Percentiles rank a stretch among this genome's conserved stretches.
Conservation (phyloP, 1,140 invertebrate species). For the Sarcophaga bullata region DNA sequence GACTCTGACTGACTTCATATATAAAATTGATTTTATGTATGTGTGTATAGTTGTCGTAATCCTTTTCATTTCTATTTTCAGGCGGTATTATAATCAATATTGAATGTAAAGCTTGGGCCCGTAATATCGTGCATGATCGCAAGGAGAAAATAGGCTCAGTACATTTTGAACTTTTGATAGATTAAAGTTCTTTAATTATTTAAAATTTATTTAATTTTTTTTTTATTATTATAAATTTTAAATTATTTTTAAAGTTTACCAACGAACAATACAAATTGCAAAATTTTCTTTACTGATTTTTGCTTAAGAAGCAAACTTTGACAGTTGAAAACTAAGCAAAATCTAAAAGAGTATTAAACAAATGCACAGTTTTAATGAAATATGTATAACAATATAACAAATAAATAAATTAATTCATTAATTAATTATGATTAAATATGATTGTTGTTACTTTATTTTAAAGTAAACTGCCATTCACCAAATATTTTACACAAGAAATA, state of each 20-base stretch:
- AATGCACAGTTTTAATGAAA: conserved; percentile 4
- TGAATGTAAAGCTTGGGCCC: conserved; percentile 90
- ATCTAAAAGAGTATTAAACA: not conserved
- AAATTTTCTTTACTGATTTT: not conserved
- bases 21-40: conserved; percentile 4
- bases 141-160: conserved; percentile 84
- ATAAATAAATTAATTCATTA: not conserved
- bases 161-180: conserved; percentile 89
- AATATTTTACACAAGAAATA: conserved; percentile 33
- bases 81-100: conserved; percentile 88
- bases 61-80: conserved; percentile 64
- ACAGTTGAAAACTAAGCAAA: not conserved
- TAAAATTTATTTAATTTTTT: not conserved
- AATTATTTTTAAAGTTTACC: conserved; percentile 21
- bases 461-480: conserved; percentile 40
- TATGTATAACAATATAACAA: not conserved
- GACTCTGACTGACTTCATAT: not conserved
- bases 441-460: conserved; percentile 28
- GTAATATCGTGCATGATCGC: conserved; percentile 83
- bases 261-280: conserved; percentile 23
- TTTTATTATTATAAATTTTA: conserved; percentile 32
- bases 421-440: not conserved
- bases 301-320: not conserved
- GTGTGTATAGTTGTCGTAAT: not conserved
- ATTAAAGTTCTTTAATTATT: conserved; percentile 69